Evolutionary conservation across 2,888 invertebrate species (phyloP).

Genomic region (Parthenolecanium corni): DNA sequence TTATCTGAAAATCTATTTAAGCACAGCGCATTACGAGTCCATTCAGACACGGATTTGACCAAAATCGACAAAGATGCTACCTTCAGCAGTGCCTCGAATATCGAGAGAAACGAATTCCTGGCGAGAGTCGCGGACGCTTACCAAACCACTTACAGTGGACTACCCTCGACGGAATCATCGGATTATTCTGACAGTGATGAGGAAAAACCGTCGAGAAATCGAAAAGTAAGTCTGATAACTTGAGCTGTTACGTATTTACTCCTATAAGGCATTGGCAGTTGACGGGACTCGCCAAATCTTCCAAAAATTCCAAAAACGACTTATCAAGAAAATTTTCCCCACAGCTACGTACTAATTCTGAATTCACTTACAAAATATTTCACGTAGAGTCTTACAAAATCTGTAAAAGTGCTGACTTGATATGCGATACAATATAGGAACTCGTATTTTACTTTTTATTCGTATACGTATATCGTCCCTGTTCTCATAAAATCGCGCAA

Average conservation of each 20-base stretch:
- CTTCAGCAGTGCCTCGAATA: conserved; percentile 39
- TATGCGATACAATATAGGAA: too few relatives aligned
- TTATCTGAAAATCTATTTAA: conserved; percentile 34
- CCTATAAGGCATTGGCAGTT: too few relatives aligned
- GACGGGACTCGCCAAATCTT: too few relatives aligned
- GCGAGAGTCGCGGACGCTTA: conserved; percentile 66
- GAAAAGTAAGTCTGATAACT: not conserved
- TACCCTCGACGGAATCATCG: conserved; percentile 56
- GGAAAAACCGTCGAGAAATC: not conserved
- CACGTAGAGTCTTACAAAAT: too few relatives aligned
- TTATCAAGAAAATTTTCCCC: too few relatives aligned
- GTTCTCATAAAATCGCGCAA: too few relatives aligned
- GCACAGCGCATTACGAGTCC: conserved; percentile 24
- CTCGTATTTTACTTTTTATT: too few relatives aligned
- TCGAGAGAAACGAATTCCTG: conserved; percentile 62
- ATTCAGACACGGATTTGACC: conserved; percentile 66
- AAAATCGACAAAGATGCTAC: conserved; percentile 68
- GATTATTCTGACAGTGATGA: conserved; percentile 18
- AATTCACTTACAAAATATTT: too few relatives aligned
- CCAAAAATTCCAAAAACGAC: too few relatives aligned
- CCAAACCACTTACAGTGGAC: conserved; percentile 63
- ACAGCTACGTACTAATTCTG: too few relatives aligned
- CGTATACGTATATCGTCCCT: too few relatives aligned
- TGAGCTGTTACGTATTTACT: not conserved
- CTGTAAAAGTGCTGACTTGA: too few relatives aligned